Percentiles rank a stretch among this genome's conserved stretches.
Evolutionary conservation across 2,113 vertebrate species (phyloP).

Genomic region (Psephotus haematonotus): DNA sequence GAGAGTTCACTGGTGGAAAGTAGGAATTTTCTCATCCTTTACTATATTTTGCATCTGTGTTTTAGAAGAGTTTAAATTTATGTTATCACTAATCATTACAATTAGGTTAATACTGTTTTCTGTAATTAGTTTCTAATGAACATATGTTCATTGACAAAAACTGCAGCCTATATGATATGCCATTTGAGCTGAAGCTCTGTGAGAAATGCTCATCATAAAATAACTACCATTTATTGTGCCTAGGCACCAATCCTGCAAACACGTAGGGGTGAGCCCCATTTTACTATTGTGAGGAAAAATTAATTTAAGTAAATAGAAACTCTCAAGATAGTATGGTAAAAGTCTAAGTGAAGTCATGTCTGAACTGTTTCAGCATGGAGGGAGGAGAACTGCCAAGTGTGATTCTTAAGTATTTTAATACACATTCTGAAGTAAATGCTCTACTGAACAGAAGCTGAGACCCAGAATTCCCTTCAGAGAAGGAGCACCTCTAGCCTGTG

Average conservation of each 20-base stretch:
- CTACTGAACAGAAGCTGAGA: not conserved
- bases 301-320: not conserved
- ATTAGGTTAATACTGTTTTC: slow-evolving; percentile 36
- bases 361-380: not conserved
- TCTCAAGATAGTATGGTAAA: not conserved
- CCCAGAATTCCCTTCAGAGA: not conserved
- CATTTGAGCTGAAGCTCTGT: not conserved
- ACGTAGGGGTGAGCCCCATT: not conserved
- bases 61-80: not conserved
- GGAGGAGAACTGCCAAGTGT: not conserved
- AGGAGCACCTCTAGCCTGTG: not conserved
- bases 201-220: not conserved
- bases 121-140: slow-evolving; percentile 60
- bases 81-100: slow-evolving; percentile 28
- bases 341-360: not conserved
- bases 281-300: not conserved
- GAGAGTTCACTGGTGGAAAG: not conserved
- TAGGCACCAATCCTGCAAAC: not conserved
- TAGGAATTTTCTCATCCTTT: not conserved
- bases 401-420: not conserved
- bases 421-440: not conserved
- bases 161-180: not conserved
- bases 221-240: not conserved
- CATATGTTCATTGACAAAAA: slow-evolving; percentile 21
- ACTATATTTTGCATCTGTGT: not conserved